Percentiles rank a stretch among this genome's conserved stretches.
phyloP scores from a whole-genome alignment of 2,888 invertebrate genomes.

The Drosophila merina region DNA sequence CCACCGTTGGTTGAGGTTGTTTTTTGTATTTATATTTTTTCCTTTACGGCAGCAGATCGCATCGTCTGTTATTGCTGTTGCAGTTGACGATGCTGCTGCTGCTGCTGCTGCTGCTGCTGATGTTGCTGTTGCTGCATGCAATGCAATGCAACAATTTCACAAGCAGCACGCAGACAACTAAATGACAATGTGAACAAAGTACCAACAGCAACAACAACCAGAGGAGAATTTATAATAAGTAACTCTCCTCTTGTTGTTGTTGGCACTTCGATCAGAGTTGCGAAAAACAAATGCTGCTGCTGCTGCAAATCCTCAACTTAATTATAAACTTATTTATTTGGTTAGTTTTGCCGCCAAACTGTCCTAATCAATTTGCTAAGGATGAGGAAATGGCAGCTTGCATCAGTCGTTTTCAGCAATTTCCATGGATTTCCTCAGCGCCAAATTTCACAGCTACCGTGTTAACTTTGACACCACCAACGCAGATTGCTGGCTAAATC shows the following conservation, averaged over 20 bases:
- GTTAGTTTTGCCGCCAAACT: conserved; percentile 55
- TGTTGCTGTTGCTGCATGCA: conserved; percentile 49
- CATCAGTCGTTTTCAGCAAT: conserved; percentile 55
- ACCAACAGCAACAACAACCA: conserved; percentile 46
- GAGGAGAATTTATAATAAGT: conserved; percentile 70
- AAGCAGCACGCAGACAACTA: conserved; percentile 76
- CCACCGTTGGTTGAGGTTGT: conserved; percentile 47
- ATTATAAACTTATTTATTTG: conserved; percentile 76
- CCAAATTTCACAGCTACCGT: conserved; percentile 74
- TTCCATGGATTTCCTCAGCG: conserved; percentile 73
- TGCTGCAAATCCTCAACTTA: conserved; percentile 61
- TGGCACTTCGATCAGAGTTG: conserved; percentile 45
- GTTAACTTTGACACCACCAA: conserved; percentile 75
- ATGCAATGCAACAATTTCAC: conserved; percentile 79
- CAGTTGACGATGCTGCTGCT: conserved; percentile 35
- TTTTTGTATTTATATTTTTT: conserved; percentile 6
- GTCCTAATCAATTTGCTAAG: conserved; percentile 77
- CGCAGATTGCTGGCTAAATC: conserved; percentile 36
- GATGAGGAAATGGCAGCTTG: conserved; percentile 68
- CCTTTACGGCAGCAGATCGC: conserved; percentile 43
- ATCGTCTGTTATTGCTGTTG: conserved; percentile 51
- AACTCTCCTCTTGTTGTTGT: conserved; percentile 37
- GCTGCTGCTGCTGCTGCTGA: conserved; percentile 40
- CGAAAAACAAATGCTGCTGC: conserved; percentile 38
- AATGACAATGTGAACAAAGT: conserved; percentile 76